Evolutionary conservation across 2,797 vertebrate genomes (phyloP), one percentile per base, ranked within the genome.

Genomic region (Hemibagrus guttatus): DNA sequence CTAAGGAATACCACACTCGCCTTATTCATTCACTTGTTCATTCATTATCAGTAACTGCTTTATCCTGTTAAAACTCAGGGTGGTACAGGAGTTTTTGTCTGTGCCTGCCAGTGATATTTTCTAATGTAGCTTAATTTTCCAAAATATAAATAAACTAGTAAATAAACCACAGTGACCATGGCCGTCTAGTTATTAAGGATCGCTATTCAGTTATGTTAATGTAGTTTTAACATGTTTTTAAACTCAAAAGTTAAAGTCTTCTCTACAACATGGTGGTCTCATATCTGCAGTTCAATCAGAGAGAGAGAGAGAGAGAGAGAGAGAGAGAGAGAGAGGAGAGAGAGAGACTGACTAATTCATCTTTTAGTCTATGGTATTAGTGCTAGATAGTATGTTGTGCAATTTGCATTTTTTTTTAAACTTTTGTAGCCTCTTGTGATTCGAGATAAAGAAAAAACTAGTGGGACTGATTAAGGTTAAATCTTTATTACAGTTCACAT

Each of bases 271-370:
- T 46, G 13, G 71, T 28, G 26, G 46, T 46, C 42, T 74, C 23
- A 74, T 52, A 52, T n/a, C 46, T 75, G 42, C 23, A 72, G 13
- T n/a, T 76, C 74, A n/a, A n/a, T n/a, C n/a, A n/a, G 66, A 68
- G 64, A 71, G 19, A 1, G 16, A 35, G 31, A 42, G n/a, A 68
- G 66, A 68, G 64, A 71, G 19, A 1, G 16, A 35, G 31, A 42
- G n/a, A 68, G 66, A 68, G n/a, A 66, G n/a, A 66, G 28, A 66
- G 61, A 64, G 11, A 64, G 26, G 21, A 66, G 63, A 66, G 63
- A 66, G 35, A 71, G 19, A 72, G 4, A 23, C 1, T 5, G 9
- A 14, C 12, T 19, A 39, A 16, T 39, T 39, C 4, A 26, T 7
- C 4, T 46, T 39, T 39, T 39, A 21, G 31, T 71, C 17, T 71